Evolutionary conservation across 2,888 invertebrate species (phyloP).

Genomic region (Thelaira solivaga): DNA sequence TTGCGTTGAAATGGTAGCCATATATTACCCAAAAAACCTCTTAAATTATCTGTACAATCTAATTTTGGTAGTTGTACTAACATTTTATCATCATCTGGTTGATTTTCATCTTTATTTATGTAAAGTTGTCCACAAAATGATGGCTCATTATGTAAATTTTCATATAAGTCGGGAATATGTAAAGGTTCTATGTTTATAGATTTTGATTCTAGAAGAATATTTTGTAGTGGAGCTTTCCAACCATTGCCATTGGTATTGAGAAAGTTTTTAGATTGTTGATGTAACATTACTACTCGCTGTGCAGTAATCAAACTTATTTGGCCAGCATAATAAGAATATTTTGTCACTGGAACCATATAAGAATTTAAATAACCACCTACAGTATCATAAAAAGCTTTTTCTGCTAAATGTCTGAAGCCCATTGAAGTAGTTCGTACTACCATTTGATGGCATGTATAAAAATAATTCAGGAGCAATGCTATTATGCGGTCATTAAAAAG

Average conservation of each 20-base stretch:
- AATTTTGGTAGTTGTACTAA: conserved; percentile 73
- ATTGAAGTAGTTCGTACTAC: conserved; percentile 67
- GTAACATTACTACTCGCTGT: conserved; percentile 68
- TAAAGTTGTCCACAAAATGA: conserved; percentile 70
- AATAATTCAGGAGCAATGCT: conserved; percentile 72
- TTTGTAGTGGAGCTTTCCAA: conserved; percentile 69
- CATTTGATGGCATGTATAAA: conserved; percentile 71
- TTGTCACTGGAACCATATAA: conserved; percentile 72
- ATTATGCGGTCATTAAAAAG: conserved; percentile 69
- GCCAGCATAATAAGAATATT: conserved; percentile 75
- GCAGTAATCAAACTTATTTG: conserved; percentile 68
- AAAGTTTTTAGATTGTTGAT: conserved; percentile 68
- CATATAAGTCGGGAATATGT: conserved; percentile 37
- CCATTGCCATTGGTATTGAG: conserved; percentile 76
- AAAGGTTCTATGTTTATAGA: conserved; percentile 66
- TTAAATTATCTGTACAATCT: conserved; percentile 67
- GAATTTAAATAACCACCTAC: conserved; percentile 74
- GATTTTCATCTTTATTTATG: conserved; percentile 63
- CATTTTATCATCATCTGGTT: conserved; percentile 68
- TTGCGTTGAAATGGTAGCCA: conserved; percentile 73
- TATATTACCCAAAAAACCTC: conserved; percentile 70
- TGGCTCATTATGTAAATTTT: conserved; percentile 48
- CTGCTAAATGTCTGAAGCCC: conserved; percentile 63
- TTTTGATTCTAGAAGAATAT: conserved; percentile 66
- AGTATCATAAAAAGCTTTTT: conserved; percentile 74